Evolutionary conservation across 2,888 invertebrate genomes (phyloP).

Genomic region (Pocota personata): DNA sequence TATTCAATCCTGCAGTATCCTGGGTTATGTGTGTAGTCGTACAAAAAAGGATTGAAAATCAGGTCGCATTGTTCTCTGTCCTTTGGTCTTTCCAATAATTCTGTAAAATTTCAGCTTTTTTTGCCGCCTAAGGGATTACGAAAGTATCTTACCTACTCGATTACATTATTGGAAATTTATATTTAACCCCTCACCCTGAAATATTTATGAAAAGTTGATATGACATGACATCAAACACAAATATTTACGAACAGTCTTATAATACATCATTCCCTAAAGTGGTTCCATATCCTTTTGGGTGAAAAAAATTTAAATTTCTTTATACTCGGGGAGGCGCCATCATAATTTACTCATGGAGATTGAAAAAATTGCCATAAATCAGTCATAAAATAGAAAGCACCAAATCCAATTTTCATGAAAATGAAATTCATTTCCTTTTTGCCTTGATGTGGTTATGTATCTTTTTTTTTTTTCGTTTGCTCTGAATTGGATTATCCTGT

Average conservation of each 20-base stretch:
- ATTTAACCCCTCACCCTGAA: neutral
- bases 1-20: no score
- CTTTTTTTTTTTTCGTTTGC: neutral
- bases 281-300: neutral
- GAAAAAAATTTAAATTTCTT: neutral
- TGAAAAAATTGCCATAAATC: conserved; percentile 26
- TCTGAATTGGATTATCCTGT: neutral
- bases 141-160: no score
- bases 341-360: neutral
- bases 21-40: no score
- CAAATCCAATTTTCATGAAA: conserved; percentile 30
- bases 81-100: no score
- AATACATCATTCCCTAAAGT: neutral
- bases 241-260: neutral
- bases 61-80: no score
- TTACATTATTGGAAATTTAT: no score
- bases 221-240: neutral
- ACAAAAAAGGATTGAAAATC: no score
- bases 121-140: no score
- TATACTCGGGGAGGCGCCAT: neutral
- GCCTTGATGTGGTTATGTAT: conserved; percentile 2
- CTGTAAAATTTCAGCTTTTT: no score
- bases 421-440: conserved; percentile 18
- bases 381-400: conserved; percentile 20
- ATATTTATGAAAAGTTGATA: neutral